A percentile compares a stretch with the other conserved stretches of the same genome.
These are phyloP conservation scores for Eclectus roratus DNA, from an alignment of 2,113 vertebrate species.

Conservation along the genomic window DNA sequence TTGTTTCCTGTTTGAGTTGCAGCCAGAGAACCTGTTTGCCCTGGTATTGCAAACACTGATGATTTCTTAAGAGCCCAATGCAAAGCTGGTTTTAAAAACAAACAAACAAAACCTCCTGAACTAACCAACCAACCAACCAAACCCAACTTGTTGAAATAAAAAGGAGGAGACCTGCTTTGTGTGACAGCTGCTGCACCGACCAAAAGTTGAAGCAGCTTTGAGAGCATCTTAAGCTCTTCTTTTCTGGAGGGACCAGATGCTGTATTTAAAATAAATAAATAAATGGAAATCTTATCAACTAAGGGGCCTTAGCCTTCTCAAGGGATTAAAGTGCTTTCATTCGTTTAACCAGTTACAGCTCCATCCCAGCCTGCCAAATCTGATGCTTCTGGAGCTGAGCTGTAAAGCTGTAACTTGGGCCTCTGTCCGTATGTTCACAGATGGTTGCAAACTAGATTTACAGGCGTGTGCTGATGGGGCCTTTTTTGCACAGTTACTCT, in stretches of 20 bases:
- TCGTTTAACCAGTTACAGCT: constrained; percentile 53
- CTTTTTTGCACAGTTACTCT: background rate
- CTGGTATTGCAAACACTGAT: background rate
- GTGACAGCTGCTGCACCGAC: background rate
- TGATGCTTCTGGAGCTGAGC: constrained; percentile 44
- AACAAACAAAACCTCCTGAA: background rate
- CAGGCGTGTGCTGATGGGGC: background rate
- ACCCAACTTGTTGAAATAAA: background rate
- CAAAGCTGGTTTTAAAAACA: constrained; percentile 30
- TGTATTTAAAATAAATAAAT: constrained; percentile 15
- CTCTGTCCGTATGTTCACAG: constrained; percentile 26
- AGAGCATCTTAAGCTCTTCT: background rate
- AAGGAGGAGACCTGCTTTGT: background rate
- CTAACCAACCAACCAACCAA: background rate
- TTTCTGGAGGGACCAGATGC: constrained; percentile 15
- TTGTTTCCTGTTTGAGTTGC: background rate
- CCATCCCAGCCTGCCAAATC: constrained; percentile 10
- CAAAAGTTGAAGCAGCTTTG: background rate
- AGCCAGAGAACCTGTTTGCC: constrained; percentile 34
- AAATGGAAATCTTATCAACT: constrained; percentile 40
- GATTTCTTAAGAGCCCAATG: background rate
- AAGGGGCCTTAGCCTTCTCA: constrained; percentile 50
- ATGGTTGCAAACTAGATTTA: background rate
- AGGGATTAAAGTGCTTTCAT: constrained; percentile 55
- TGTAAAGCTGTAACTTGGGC: constrained; percentile 31